Evolutionary conservation across 2,888 invertebrate genomes (phyloP), one percentile per base, ranked within the genome.

Genomic region (Brachyopa scutellaris): DNA sequence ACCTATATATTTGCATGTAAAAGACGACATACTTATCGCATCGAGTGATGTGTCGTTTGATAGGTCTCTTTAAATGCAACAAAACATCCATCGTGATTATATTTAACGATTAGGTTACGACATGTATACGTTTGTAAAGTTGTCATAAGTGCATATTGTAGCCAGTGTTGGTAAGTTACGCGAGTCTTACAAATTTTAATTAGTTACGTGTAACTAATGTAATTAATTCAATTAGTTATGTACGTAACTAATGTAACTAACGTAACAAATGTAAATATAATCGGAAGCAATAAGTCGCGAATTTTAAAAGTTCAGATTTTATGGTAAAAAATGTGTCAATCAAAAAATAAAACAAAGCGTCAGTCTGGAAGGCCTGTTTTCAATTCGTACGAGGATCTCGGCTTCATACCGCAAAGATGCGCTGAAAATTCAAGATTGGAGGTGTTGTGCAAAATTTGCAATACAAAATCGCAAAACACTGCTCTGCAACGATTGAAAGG

Each of bases 121-220:
- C n/a, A n/a, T n/a, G n/a, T n/a, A n/a, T n/a, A n/a, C n/a, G n/a
- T n/a, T n/a, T n/a, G n/a, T n/a, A n/a, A n/a, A n/a, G n/a, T n/a
- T n/a, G n/a, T n/a, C n/a, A n/a, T n/a, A n/a, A n/a, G n/a, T n/a
- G n/a, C n/a, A n/a, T n/a, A n/a, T n/a, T n/a, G n/a, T n/a, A n/a
- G n/a, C n/a, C 36, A 47, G 49, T 29, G 26, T 49, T 49, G 49
- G 26, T 29, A 49, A 49, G 29, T 49, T 26, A 26, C 49, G 15
- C 49, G 49, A 49, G 49, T 49, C 15, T 29, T 49, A 49, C 49
- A 49, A 29, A 49, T 49, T 49, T 49, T 29, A 49, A 26, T 49
- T 13, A 26, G 49, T 49, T 49, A 11, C 29, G 49, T 29, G 26
- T 49, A 49, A 26, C 49, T 49, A 49, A 49, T 6, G 49, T 49